Evolutionary conservation across 2,797 vertebrate genomes (phyloP).

Genomic region (Sebastes kiyomatsui): DNA sequence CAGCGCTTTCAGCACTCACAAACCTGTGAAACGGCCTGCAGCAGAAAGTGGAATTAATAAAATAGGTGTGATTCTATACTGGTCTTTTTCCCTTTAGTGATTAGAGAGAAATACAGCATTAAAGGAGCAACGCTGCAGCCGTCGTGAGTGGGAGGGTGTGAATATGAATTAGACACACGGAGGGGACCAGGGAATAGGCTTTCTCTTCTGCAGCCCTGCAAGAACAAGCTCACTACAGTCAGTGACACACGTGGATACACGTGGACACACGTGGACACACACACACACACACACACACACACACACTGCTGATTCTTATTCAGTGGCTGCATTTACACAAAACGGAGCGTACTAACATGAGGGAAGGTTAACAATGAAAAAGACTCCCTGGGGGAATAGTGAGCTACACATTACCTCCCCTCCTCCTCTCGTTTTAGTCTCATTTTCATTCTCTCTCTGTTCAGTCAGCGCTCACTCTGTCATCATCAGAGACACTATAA

Average conservation of each 20-base stretch:
- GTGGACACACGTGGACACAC: background rate
- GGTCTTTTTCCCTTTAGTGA: background rate
- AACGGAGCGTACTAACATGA: background rate
- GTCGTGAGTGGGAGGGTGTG: conserved; percentile 28
- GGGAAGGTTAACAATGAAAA: conserved; percentile 17
- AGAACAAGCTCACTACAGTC: background rate
- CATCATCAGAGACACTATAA: background rate
- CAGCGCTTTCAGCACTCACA: background rate
- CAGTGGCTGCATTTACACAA: conserved; percentile 5
- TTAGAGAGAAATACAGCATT: background rate
- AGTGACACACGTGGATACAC: background rate
- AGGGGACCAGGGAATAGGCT: background rate
- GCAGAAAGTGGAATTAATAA: background rate
- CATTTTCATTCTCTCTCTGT: background rate
- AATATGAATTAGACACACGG: conserved; percentile 16
- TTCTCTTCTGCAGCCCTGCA: background rate
- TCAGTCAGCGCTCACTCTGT: background rate
- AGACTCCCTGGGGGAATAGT: conserved; percentile 7
- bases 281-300: background rate
- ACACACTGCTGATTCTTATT: background rate
- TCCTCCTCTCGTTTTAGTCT: background rate
- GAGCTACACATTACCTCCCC: background rate
- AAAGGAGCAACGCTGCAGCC: conserved; percentile 15
- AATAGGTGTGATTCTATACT: conserved; percentile 12
- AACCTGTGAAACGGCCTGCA: conserved; percentile 20